Conservation (phyloP, 2,797 vertebrate species). For the Hemitrygon akajei region DNA sequence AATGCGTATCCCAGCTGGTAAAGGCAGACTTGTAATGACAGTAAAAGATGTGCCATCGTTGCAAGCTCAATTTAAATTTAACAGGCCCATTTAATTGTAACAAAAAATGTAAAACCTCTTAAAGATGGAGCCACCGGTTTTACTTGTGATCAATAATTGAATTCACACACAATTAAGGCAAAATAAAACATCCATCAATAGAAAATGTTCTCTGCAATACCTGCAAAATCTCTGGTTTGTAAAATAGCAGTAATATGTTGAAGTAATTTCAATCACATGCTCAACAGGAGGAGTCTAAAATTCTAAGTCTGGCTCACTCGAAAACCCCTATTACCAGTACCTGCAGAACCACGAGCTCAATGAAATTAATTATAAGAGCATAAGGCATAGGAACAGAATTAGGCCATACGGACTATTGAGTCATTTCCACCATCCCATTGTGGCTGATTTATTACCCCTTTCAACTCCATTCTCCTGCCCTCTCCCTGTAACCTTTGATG, state of each 20-base stretch:
- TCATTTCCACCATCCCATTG: too few species aligned
- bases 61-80: conserved; percentile 35
- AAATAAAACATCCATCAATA: neutral
- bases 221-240: neutral
- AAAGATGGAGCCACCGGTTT: neutral
- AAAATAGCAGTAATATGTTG: neutral
- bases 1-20: conserved; percentile 32
- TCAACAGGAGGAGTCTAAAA: neutral
- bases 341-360: neutral
- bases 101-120: neutral
- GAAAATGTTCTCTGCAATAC: neutral
- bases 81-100: conserved; percentile 23
- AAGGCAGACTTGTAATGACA: conserved; percentile 35
- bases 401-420: too few species aligned
- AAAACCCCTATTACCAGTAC: neutral
- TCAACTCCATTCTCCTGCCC: too few species aligned
- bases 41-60: conserved; percentile 34
- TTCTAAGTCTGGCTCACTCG: too few species aligned
- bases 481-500: too few species aligned
- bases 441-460: too few species aligned
- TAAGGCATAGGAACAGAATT: too few species aligned
- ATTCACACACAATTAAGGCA: neutral
- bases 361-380: neutral
- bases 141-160: neutral
- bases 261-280: neutral